A percentile compares a stretch with the other conserved stretches of the same genome.
Conservation (phyloP, 2,797 vertebrate genomes). For the Characodon lateralis region DNA sequence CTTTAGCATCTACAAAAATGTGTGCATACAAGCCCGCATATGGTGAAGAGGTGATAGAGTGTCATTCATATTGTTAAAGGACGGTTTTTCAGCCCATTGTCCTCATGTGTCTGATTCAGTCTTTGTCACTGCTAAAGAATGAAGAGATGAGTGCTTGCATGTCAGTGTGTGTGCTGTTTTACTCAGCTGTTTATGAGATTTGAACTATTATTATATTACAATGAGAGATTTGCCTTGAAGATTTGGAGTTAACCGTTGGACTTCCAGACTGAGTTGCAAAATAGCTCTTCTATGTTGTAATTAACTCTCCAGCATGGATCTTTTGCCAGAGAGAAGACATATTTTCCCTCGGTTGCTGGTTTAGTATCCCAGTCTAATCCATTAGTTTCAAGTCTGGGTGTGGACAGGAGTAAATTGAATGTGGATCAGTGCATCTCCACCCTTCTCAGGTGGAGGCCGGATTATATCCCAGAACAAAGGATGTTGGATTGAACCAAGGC, state of each 20-base stretch:
- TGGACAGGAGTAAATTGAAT: conserved; percentile 28
- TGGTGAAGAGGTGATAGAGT: conserved; percentile 18
- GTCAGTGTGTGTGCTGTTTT: not conserved
- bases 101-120: not conserved
- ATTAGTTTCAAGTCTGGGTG: conserved; percentile 45
- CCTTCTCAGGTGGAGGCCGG: conserved; percentile 36
- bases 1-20: not conserved
- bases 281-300: not conserved
- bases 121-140: conserved; percentile 7
- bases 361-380: conserved; percentile 24
- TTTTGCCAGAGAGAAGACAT: conserved; percentile 1
- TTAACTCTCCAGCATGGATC: conserved; percentile 9
- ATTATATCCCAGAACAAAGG: conserved; percentile 35
- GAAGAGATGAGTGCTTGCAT: not conserved
- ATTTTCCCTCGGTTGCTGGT: conserved; percentile 21
- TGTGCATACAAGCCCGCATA: not conserved
- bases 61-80: conserved; percentile 4
- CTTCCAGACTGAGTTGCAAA: not conserved
- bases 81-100: conserved; percentile 16
- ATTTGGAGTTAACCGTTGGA: not conserved
- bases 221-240: not conserved
- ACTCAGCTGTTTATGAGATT: not conserved
- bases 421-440: conserved; percentile 23
- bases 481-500: not conserved
- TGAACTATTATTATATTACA: too few species aligned